phyloP scores from a whole-genome alignment of 2,888 invertebrate species.

The Phyllotreta striolata region DNA sequence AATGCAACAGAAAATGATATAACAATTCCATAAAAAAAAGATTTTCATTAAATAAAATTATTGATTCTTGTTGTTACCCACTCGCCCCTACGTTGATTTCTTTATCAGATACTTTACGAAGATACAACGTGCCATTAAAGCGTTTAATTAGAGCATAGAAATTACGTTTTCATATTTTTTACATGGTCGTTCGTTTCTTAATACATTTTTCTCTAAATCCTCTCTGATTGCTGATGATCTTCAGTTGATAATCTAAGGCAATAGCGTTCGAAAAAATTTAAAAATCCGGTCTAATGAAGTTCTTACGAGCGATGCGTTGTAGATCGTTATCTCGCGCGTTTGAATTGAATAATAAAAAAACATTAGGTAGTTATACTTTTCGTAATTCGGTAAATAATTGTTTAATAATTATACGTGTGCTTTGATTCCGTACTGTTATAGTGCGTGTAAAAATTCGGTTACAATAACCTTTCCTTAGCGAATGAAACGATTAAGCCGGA shows the following conservation, averaged over 20 bases:
- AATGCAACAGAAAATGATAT: no score
- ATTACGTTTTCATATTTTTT: slow-evolving; percentile 35
- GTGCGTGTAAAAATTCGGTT: no score
- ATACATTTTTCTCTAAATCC: slow-evolving; percentile 20
- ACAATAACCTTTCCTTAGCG: no score
- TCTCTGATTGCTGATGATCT: slow-evolving; percentile 23
- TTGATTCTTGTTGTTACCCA: not conserved
- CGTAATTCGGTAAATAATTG: no score
- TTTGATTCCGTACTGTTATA: no score
- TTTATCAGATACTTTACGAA: slow-evolving; percentile 26
- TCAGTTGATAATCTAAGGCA: slow-evolving; percentile 18
- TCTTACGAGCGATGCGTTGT: slow-evolving; percentile 2
- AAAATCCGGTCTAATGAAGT: slow-evolving; percentile 14
- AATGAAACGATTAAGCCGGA: no score
- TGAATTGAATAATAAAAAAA: no score
- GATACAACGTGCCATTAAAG: slow-evolving; percentile 30
- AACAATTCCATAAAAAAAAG: no score
- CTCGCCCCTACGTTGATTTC: slow-evolving; percentile 6
- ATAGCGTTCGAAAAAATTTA: slow-evolving; percentile 7
- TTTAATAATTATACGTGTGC: no score
- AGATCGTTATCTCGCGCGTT: no score
- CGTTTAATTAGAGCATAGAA: slow-evolving; percentile 38
- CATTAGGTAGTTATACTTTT: no score
- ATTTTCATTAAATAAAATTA: no score
- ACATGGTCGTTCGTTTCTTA: slow-evolving; percentile 33